Evolutionary conservation across 30 jellyfish, hydroid and myxozoan species (phyloP).

Genomic region (Aurelia aurita complex sp. Pacific): DNA sequence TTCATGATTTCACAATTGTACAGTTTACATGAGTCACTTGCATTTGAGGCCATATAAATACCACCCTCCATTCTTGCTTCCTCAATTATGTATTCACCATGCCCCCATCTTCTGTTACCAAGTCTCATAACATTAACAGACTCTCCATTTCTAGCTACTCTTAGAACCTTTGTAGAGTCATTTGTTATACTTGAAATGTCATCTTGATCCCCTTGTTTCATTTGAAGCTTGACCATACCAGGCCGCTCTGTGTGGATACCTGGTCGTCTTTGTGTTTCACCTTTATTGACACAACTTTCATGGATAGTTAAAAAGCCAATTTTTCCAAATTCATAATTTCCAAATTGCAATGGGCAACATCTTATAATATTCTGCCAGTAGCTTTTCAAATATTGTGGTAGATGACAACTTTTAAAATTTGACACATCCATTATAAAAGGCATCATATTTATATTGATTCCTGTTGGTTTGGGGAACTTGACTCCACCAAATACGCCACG

Average conservation of each 20-base stretch:
- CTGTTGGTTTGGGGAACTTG: slow-evolving; percentile 43
- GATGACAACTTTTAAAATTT: not conserved
- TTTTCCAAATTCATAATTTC: slow-evolving; percentile 27
- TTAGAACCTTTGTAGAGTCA: not conserved
- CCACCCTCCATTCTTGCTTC: slow-evolving; percentile 28
- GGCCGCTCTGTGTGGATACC: slow-evolving; percentile 76
- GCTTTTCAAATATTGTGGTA: slow-evolving; percentile 34
- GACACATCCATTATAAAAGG: slow-evolving; percentile 29
- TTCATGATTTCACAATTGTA: slow-evolving; percentile 54
- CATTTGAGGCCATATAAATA: slow-evolving; percentile 66
- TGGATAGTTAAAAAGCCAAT: slow-evolving; percentile 64
- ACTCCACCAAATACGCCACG: not conserved
- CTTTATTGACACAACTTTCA: slow-evolving; percentile 52
- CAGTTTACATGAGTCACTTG: slow-evolving; percentile 32
- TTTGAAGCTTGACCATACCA: slow-evolving; percentile 18
- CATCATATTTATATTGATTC: slow-evolving; percentile 69
- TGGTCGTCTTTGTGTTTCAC: slow-evolving; percentile 64
- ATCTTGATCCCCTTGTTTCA: not conserved
- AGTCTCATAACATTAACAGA: not conserved
- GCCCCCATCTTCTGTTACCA: not conserved
- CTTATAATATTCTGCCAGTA: slow-evolving; percentile 19
- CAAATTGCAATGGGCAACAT: not conserved
- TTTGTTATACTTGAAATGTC: not conserved
- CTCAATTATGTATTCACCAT: not conserved
- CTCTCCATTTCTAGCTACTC: not conserved